Percentiles rank a stretch among this genome's conserved stretches.
These are phyloP conservation scores for Philereme transversata DNA, from an alignment of 2,888 invertebrate genomes.

Conservation along the genomic window DNA sequence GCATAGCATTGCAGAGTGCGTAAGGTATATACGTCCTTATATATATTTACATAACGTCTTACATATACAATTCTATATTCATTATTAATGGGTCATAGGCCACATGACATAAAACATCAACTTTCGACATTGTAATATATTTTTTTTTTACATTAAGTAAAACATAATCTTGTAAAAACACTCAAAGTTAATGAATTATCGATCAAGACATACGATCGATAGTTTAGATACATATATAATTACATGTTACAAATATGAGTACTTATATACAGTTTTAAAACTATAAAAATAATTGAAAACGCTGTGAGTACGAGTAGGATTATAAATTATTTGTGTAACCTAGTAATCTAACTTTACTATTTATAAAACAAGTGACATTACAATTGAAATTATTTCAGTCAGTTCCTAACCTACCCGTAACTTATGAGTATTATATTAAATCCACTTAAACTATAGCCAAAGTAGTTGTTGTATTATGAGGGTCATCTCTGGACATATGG, in stretches of 20 bases:
- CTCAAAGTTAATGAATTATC: no score
- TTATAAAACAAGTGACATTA: background rate
- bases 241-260: background rate
- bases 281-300: background rate
- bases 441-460: slow-evolving; percentile 83
- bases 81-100: background rate
- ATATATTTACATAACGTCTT: no score
- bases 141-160: no score
- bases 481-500: slow-evolving; percentile 71
- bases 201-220: no score
- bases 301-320: background rate
- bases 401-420: background rate
- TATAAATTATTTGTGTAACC: background rate
- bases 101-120: background rate
- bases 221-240: no score
- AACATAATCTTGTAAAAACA: no score
- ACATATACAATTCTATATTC: no score
- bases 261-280: background rate
- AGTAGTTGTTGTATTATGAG: slow-evolving; percentile 80
- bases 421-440: background rate
- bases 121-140: background rate
- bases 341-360: background rate
- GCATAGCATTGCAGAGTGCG: slow-evolving; percentile 61
- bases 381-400: background rate
- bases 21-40: slow-evolving; percentile 24